A percentile compares a stretch with the other conserved stretches of the same genome.
Evolutionary conservation across 2,797 vertebrate genomes (phyloP).

Genomic region (Catostomus latipinnis): DNA sequence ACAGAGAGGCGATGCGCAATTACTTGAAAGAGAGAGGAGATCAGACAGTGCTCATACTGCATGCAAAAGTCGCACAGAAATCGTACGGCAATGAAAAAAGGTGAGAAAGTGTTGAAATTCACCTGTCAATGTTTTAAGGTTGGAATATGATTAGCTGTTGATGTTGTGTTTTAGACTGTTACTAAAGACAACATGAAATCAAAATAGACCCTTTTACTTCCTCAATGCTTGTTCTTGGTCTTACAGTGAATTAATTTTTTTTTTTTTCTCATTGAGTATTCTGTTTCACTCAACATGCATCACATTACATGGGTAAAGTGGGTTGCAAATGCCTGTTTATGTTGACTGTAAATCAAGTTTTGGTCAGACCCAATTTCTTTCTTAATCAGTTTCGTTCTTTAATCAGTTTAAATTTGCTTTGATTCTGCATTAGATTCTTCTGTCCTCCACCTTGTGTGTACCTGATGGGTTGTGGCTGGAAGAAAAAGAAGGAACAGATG

Average conservation of each 20-base stretch:
- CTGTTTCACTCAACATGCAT: too few relatives aligned
- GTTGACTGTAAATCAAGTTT: background rate
- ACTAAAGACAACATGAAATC: too few relatives aligned
- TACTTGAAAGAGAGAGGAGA: constrained; percentile 96
- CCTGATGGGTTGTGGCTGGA: constrained; percentile 97
- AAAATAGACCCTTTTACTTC: too few relatives aligned
- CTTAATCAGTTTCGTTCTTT: background rate
- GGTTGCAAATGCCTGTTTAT: background rate
- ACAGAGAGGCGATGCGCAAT: constrained; percentile 96
- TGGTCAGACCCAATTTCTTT: background rate
- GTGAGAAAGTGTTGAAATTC: constrained; percentile 65
- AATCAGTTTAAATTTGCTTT: background rate
- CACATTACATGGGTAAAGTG: too few relatives aligned
- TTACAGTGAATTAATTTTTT: too few relatives aligned
- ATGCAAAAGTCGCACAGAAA: constrained; percentile 98
- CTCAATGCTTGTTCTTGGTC: too few relatives aligned
- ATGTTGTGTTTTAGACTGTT: background rate
- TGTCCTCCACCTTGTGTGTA: constrained; percentile 98
- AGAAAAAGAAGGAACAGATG: constrained; percentile 98
- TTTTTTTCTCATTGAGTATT: too few relatives aligned
- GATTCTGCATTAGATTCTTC: constrained; percentile 85
- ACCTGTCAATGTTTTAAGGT: background rate
- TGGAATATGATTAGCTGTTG: background rate
- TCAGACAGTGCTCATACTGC: constrained; percentile 96
- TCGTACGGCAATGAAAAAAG: constrained; percentile 98